Base-by-base conservation (phyloP, 2,797 vertebrate genomes). In the Melanotaenia boesemani region DNA sequence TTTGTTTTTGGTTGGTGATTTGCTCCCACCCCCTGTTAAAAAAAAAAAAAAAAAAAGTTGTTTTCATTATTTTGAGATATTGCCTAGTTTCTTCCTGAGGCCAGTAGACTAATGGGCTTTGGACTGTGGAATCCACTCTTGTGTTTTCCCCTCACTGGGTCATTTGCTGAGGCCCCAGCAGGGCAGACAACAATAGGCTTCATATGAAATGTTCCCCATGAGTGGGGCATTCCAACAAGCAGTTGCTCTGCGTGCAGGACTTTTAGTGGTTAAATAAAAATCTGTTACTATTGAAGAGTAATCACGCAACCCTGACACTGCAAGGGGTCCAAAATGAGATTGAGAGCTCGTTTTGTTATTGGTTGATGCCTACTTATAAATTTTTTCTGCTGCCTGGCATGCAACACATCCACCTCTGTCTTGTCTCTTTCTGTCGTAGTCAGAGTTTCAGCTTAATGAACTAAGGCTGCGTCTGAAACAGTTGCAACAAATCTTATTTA, bases 21-120 rank as follows among this genome's bases (percentile, higher is more conserved):
- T 71, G 15, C 71, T 78, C 72, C 63, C 46, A 74, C n/a, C 8
- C 48, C n/a, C 3, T 18, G 4, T 70, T 46, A 79, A 77, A 52
- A 20, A 37, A 16, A 26, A 57, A 28, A 10, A 63, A 30, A 77
- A 75, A 60, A 64, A 76, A 80, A 83, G 80, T 73, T 88, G 87
- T 92, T 87, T 91, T 90, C 76, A 86, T 85, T 83, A 86, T 87
- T 82, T 89, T 89, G 79, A 91, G 85, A 86, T 93, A 90, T 93
- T 92, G 88, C 87, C 74, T 71, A 7, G 82, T 83, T 90, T 77
- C 67, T 88, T 91, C 87, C 82, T 76, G 62, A 79, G 83, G 86
- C 86, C 75, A 70, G 61, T 70, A 87, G 87, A 89, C 87, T 90
- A 90, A 91, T 88, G 78, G 88, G 75, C 82, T 89, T 90, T 85